Evolutionary conservation across 2,888 invertebrate genomes (phyloP), one percentile per base, ranked within the genome.

Genomic region (Deroplatys truncata): DNA sequence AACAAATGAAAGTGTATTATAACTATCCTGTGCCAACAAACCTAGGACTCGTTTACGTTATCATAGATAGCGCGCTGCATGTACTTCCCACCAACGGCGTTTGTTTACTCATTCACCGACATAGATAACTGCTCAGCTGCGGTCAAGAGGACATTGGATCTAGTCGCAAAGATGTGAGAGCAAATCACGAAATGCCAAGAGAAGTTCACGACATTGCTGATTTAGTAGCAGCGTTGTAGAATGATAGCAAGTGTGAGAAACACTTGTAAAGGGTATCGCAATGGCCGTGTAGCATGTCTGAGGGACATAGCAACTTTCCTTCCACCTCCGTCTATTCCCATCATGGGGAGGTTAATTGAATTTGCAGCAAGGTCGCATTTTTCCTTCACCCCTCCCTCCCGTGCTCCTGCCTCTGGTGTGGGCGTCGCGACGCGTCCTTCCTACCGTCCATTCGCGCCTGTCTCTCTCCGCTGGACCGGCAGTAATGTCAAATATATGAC

Each of bases 351-450:
- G 89, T 89, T 89, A 89, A 89, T 89, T 89, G 89, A 89, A 89
- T 89, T 89, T 89, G 88, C 89, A 85, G 85, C 43, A 89, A 89
- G 89, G 89, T 89, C 89, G 82, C 89, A 88, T 89, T 89, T 89
- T 88, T 88, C 85, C 83, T 87, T 87, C 86, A 86, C 31, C 82
- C 86, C 72, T 43, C 29, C 87, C 25, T 31, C n/a, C 82, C 28
- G 28, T 25, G 5, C 25, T 20, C 20, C 56, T 25, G 25, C 20
- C 56, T 20, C 56, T 72, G 56, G 56, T 72, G 56, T 72, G 56
- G 56, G 56, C 56, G 56, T 72, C 56, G 56, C 56, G 56, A 72
- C 56, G 82, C 82, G 72, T 83, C 83, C 31, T 87, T 87, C 43
- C 31, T 87, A 87, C 83, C 87, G 87, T 87, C 87, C 87, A 87